Conservation (phyloP, 35 echinoderm and acorn worm species). For the Stichopus chloronotus region DNA sequence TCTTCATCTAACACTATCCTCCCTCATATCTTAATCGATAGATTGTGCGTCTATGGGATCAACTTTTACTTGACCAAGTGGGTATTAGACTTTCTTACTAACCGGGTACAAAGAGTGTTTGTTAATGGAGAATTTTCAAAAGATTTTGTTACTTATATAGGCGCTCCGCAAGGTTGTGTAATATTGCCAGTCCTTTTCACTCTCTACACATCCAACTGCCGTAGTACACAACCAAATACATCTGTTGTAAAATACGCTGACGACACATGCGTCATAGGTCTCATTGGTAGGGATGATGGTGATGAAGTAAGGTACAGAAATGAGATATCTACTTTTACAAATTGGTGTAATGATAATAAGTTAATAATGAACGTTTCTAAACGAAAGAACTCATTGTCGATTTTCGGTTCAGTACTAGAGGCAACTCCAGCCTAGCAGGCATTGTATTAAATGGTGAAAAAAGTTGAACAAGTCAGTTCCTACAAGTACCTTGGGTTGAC, state of each 20-base stretch:
- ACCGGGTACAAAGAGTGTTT: not conserved
- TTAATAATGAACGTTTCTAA: not conserved
- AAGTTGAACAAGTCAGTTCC: too few species aligned
- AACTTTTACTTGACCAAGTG: not conserved
- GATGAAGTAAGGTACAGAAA: not conserved
- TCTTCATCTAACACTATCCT: not conserved
- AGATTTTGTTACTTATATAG: not conserved
- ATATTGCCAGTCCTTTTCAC: too few species aligned
- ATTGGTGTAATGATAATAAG: not conserved
- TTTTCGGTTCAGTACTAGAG: not conserved
- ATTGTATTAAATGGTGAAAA: too few species aligned
- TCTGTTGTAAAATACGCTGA: too few species aligned
- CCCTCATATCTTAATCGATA: slow-evolving; percentile 17
- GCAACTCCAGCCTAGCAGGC: not conserved
- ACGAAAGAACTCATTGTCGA: slow-evolving; percentile 9
- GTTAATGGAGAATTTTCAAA: not conserved
- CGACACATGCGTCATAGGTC: not conserved
- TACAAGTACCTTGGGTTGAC: too few species aligned
- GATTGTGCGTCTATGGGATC: not conserved
- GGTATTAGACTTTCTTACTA: not conserved
- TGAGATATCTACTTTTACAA: not conserved
- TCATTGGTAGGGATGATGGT: not conserved
- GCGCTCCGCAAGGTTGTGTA: slow-evolving; percentile 1
- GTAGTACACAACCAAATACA: too few species aligned
- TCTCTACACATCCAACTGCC: too few species aligned